Evolutionary conservation across 2,888 invertebrate genomes (phyloP), one percentile per base, ranked within the genome.

Genomic region (Eristalinus sepulchralis): DNA sequence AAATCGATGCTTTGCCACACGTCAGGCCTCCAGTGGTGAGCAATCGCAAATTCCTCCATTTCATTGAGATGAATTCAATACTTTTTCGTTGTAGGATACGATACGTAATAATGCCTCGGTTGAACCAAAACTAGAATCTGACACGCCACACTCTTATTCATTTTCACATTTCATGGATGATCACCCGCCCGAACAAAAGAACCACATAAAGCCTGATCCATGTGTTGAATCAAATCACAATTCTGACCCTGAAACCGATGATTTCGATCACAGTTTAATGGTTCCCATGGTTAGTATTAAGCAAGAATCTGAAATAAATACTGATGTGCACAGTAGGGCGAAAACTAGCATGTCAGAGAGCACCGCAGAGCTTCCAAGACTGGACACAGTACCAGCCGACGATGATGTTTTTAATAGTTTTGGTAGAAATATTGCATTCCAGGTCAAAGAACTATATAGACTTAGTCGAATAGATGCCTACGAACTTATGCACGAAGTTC

Each of bases 391-490:
- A 57, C 86, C 83, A 20, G 60, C 66, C 10, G 73, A 86, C 33
- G 86, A 86, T 59, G 83, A 86, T 71, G 86, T 86, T 33, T 86
- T 86, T 36, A 86, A 86, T 71, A 86, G 86, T 36, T 86, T 86
- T 22, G 86, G 86, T 2, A 70, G 86, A 31, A 86, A 86, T 27
- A 75, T 86, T 33, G 86, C 83, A 75, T 86, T 86, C 75, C 86
- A 86, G 62, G 86, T 79, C 24, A 86, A 75, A 71, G 86, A 86
- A 36, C 17, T 86, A 55, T 70, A 75, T 31, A 68, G 75, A 57
- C 60, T 78, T n/a, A 86, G 67, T 76, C 64, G 60, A 22, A 17
- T 86, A n/a, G 86, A 83, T 22, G 86, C 86, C 0, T 79, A 66
- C 47, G 83, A 86, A 20, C 17, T 86, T 10, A 86, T 86, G 86